Percentiles rank a stretch among this genome's conserved stretches.
These are phyloP conservation scores for Erpobdella octoculata DNA, from an alignment of 2,888 invertebrate genomes.

Conservation along the genomic window DNA sequence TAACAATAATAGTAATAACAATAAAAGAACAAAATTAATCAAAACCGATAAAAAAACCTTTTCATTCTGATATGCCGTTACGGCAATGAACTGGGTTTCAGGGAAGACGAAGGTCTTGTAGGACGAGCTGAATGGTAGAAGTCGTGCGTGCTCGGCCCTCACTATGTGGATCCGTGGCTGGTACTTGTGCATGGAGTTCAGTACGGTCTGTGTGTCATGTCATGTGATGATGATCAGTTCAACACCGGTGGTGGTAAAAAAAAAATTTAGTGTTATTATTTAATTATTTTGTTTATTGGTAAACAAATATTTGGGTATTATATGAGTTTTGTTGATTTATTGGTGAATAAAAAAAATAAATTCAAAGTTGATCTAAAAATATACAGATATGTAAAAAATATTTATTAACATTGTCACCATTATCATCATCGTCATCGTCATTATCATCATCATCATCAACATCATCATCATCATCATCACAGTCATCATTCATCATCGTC, in stretches of 20 bases:
- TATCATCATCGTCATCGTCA: background rate
- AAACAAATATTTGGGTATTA: too few species aligned
- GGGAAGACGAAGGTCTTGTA: constrained; percentile 44
- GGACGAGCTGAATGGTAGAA: constrained; percentile 4
- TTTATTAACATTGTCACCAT: too few species aligned
- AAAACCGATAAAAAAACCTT: constrained; percentile 5
- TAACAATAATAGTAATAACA: constrained; percentile 3
- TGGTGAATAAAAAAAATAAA: too few species aligned
- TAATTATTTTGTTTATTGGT: too few species aligned
- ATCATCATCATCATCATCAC: constrained; percentile 5
- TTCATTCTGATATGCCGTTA: constrained; percentile 49
- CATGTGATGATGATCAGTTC: background rate
- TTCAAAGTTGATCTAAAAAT: too few species aligned
- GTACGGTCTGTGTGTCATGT: constrained; percentile 2
- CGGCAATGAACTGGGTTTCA: constrained; percentile 50
- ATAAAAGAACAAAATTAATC: background rate
- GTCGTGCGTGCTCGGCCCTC: constrained; percentile 9
- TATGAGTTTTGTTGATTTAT: too few species aligned
- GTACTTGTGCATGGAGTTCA: constrained; percentile 28
- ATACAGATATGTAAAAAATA: too few species aligned
- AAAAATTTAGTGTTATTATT: too few species aligned
- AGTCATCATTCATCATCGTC: background rate
- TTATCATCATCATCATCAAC: background rate
- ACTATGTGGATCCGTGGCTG: constrained; percentile 27
- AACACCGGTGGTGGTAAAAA: too few species aligned